Base-by-base conservation (phyloP, 2,797 vertebrate species). In the Mus caroli region DNA sequence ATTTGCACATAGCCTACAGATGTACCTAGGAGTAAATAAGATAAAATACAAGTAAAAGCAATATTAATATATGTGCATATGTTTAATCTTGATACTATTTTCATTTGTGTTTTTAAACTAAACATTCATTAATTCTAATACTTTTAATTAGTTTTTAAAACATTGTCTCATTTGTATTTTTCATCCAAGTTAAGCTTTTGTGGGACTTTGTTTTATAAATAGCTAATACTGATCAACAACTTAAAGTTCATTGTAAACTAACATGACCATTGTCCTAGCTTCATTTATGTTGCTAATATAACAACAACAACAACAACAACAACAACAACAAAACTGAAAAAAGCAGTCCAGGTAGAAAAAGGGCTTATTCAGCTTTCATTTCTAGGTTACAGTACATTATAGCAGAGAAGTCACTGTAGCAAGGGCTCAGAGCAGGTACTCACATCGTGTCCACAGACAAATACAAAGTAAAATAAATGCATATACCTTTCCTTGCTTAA, bases 191-290 rank as follows among this genome's bases (percentile, higher is more conserved):
- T 78, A 90, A 94, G n/a, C 11, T 73, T 94, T 94, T 78, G 60
- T 6, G 3, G 1, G 24, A 82, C 26, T 43, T 52, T 34, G 17
- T 79, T 88, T 80, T 78, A 94, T 79, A 56, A 19, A n/a, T 60
- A 17, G 64, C 2, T 31, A 91, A 80, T 84, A 9, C 22, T 75
- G 24, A 22, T 28, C 26, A 96, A 71, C 3, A 83, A 76, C 15
- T 54, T 95, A 78, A 92, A 93, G 89, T 90, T 93, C 60, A 95
- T 88, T 78, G 37, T 79, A 90, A 93, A 11, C 60, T 43, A 83
- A 67, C 85, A 88, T 83, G 12, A 7, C 12, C 26, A 31, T 9
- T 60, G 14, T 69, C 22, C 69, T 77, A 28, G 4, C 13, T 54
- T 87, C n/a, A 6, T 37, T 56, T 73, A 15, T 73, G 50, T 40